Evolutionary conservation across 1,140 invertebrate species (phyloP), one percentile per base, ranked within the genome.

Genomic region (Apis florea): DNA sequence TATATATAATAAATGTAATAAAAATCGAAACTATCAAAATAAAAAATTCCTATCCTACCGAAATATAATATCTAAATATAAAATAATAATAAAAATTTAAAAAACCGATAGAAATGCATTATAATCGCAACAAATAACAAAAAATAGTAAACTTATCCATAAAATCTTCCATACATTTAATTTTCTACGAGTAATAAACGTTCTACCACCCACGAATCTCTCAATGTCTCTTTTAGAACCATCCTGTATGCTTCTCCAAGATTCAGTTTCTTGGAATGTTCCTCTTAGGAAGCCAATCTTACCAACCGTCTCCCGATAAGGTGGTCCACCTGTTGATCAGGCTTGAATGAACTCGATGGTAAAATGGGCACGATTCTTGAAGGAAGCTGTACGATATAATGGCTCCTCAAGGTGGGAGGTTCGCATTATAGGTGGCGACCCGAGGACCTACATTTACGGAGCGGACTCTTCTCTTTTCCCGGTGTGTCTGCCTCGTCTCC

Each of bases 361-460:
- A 80, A 68, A 63, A 80, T 74, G 83, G 76, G 59, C 64, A 71
- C 75, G 82, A 79, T 89, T 87, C 79, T 86, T 87, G 82, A 82
- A 89, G 84, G 70, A 67, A 70, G 64, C 58, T 64, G 85, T 73
- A 88, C 59, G 82, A 85, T 64, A 63, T 5, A 81, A 84, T 76
- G 81, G n/a, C 56, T 40, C n/a, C 24, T 75, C 76, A 58, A 89
- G 85, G 90, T 89, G 87, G 86, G 90, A 90, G 85, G 83, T 85
- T 87, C 85, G 85, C 75, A 90, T 91, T 91, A 91, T 89, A 92
- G 89, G 89, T 91, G 89, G 71, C 90, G 90, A 91, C 88, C 89
- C 84, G 84, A 88, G 91, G 91, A 92, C 92, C 92, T 92, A 92
- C 92, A 92, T 92, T 91, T 89, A 83, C 89, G 86, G 31, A 79